Base-by-base conservation (phyloP, 2,113 vertebrate genomes). In the Smithornis capensis region DNA sequence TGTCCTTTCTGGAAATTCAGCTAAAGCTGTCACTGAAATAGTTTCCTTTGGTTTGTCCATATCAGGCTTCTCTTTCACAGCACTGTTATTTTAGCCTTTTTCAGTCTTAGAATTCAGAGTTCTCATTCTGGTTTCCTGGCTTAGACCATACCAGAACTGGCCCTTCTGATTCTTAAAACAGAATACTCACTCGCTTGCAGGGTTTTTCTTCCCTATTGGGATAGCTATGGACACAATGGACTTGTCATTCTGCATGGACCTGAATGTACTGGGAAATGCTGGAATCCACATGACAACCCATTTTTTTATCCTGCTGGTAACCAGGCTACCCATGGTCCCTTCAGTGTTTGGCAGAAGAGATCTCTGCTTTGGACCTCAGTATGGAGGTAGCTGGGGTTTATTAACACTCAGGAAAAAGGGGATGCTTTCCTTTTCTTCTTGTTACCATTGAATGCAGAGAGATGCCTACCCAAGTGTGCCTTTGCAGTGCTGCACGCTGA, bases 271-370 rank as follows among this genome's bases (percentile, higher is more conserved):
- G 7, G 27, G 21, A 42, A 19, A 42, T 17, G 59, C 9, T 37
- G 22, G 59, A 76, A 45, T 27, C 25, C 15, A 0, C 45, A 22
- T 47, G 44, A 8, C 44, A 19, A 27, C 55, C 77, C 28, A 23
- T 75, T 59, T 56, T 28, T 28, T 60, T 80, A 22, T 35, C 28
- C 33, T 14, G 5, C n/a, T 33, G 73, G 8, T 38, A 13, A 35
- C 14, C 28, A 45, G 59, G 19, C 10, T 55, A 18, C 33, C 13
- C 4, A 0, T 16, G 57, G n/a, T 49, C 55, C 53, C 65, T 38
- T 56, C n/a, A 67, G 38, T 0, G 0, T 57, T 27, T 47, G 40
- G 23, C 47, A 57, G 7, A 87, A 23, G 77, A 68, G 8, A 2
- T 14, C 44, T 68, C 53, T 73, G 78, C 57, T 67, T 50, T 38